Conservation (phyloP, 1,140 invertebrate genomes). For the Eufriesea mexicana region DNA sequence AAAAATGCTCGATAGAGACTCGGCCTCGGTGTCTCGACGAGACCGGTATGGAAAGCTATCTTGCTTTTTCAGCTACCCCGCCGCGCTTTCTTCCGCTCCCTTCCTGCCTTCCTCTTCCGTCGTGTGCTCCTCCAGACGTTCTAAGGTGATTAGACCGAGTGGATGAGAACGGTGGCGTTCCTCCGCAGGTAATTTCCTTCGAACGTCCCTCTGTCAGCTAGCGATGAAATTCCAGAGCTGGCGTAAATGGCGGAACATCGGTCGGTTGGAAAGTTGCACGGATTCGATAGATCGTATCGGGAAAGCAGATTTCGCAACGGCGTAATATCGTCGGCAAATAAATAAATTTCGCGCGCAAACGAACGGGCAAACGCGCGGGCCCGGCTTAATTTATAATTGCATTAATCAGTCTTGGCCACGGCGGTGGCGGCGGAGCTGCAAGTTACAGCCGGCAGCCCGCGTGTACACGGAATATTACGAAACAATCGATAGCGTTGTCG, state of each 20-base stretch:
- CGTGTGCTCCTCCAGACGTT: conserved; percentile 3
- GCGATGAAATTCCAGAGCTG: not conserved
- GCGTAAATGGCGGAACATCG: not conserved
- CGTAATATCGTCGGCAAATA: not conserved
- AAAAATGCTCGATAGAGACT: conserved; percentile 34
- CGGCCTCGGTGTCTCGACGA: not conserved
- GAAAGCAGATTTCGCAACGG: not conserved
- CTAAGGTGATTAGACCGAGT: conserved; percentile 51
- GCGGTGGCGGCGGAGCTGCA: not conserved
- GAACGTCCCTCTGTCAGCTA: not conserved
- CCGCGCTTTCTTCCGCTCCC: not conserved
- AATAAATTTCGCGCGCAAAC: conserved; percentile 14
- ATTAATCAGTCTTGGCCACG: conserved; percentile 25
- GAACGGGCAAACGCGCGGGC: not conserved
- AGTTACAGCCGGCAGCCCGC: not conserved
- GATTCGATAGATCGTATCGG: not conserved
- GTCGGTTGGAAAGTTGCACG: not conserved
- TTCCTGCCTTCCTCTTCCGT: not conserved
- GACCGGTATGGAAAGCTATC: not conserved
- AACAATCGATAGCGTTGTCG: conserved; percentile 31
- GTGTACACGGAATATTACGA: conserved; percentile 12
- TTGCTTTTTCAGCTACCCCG: conserved; percentile 1
- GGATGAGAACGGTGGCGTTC: conserved; percentile 12
- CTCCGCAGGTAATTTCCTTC: not conserved
- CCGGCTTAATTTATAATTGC: conserved; percentile 40